Evolutionary conservation across 2,888 invertebrate species (phyloP), one percentile per base, ranked within the genome.

Genomic region (Platycheirus rosarum): DNA sequence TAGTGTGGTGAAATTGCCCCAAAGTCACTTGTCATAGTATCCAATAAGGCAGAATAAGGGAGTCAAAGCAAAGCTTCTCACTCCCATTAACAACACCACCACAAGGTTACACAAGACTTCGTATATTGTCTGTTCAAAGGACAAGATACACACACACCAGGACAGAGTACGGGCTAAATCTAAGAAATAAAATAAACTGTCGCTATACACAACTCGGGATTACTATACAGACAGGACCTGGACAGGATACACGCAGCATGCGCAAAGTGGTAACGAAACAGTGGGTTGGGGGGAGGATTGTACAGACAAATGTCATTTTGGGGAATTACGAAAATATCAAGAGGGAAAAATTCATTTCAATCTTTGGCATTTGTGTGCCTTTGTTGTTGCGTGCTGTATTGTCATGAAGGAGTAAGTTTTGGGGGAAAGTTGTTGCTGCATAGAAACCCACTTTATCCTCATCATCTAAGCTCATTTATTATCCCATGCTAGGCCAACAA

Each of bases 281-380:
- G 46, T 51, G 23, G 16, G 57, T n/a, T n/a, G 14, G 20, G 8
- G 40, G 66, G 23, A 14, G 60, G 44, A 63, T 60, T 51, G 69
- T 35, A 35, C 48, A 62, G 68, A 71, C 53, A 57, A 68, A 75
- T 75, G 75, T 68, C 60, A 63, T 78, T 84, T 78, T 78, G 57
- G 73, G 73, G 74, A 74, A 69, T 73, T 77, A 77, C 77, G 65
- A 84, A 78, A 73, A 69, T 78, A 69, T 78, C 65, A 75, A 68
- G 75, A 75, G 70, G 74, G 70, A 68, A 75, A 84, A 79, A 63
- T 75, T 78, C 74, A 65, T 84, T 84, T 78, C 77, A 84, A 84
- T 84, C 57, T 82, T 60, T 71, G 65, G 76, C 48, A 66, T 66
- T 76, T 76, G 60, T 42, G 53, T 62, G 60, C 60, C 57, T n/a